Base-by-base conservation (phyloP, 2,888 invertebrate species). In the Pimpla rufipes region DNA sequence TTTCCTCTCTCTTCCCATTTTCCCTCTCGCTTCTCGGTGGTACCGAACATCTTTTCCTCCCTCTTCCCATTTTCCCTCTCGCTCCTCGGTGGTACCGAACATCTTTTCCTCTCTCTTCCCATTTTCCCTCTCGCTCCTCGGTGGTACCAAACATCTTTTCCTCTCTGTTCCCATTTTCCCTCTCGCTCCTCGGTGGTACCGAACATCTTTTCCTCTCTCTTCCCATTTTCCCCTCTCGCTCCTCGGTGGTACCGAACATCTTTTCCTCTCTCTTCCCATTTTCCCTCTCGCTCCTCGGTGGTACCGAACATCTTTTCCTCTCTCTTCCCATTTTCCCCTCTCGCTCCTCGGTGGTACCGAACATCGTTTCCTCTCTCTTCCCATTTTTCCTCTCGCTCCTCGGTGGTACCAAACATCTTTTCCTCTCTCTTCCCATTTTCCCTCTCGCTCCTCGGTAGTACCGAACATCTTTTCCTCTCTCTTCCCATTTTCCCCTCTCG, bases 171-270 rank as follows among this genome's bases (percentile, higher is more conserved):
- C n/a, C n/a, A n/a, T n/a, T n/a, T n/a, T n/a, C n/a, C n/a, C n/a
- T n/a, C n/a, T n/a, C n/a, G n/a, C n/a, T n/a, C n/a, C n/a, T n/a
- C n/a, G n/a, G n/a, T n/a, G n/a, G n/a, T n/a, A n/a, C n/a, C n/a
- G n/a, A 55, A n/a, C 45, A 5, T 62, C 40, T 59, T 47, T 73
- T 37, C 29, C 71, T 71, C 57, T 68, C 37, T 66, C 42, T 37
- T 40, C 0, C 21, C 55, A n/a, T 35, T 66, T 16, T 45, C 40
- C 67, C 73, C n/a, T 59, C 57, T 40, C 29, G 50, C 52, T 18
- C 52, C 68, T n/a, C n/a, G n/a, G n/a, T n/a, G n/a, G n/a, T n/a
- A 29, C 29, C 29, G 3, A 3, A 5, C 13, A 13, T 42, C 13
- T 8, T 8, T 42, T 7, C 42, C 3, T 42, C 42, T 21, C 21